Evolutionary conservation across 2,888 invertebrate species (phyloP), one percentile per base, ranked within the genome.

Genomic region (Pseudococcus longispinus): DNA sequence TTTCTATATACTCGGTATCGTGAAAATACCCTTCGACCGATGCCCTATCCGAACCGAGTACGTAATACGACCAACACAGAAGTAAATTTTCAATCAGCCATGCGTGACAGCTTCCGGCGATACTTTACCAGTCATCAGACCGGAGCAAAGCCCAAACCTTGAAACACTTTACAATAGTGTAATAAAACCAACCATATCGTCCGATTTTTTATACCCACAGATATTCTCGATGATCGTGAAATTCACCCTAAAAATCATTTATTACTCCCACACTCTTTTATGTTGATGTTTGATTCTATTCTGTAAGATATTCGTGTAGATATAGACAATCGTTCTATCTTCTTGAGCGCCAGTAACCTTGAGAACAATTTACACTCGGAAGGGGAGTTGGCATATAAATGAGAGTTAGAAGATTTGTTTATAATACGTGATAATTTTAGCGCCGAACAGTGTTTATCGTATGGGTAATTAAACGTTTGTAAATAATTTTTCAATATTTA

Each of bases 21-120:
- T 74, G 74, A 74, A 74, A 74, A 74, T 74, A 74, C 74, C 74
- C 60, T 74, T 13, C 32, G 74, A 32, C 32, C 18, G 8, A 15
- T 15, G 74, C 37, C 37, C 37, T 32, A 32, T 15, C 32, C 29
- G 29, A 18, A 46, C 2, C 13, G 8, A 37, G 37, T 37, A 46
- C 44, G 13, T 20, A 23, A 18, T 15, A 23, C 51, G 46, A 84
- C 37, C 77, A 80, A 80, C 77, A 46, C 51, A 83, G 46, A 60
- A 55, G 84, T 84, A 84, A 84, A 84, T 60, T 84, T 84, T 84
- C 60, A 84, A 60, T 60, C 84, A 60, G 55, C 84, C 55, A 60
- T 84, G 84, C 84, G 84, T 84, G 84, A 84, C 84, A 84, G 84
- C 84, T 84, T 84, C 84, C 84, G 84, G 84, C 84, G 51, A 84